Base-by-base conservation (phyloP, 2,888 invertebrate species). In the Parthenolecanium corni region DNA sequence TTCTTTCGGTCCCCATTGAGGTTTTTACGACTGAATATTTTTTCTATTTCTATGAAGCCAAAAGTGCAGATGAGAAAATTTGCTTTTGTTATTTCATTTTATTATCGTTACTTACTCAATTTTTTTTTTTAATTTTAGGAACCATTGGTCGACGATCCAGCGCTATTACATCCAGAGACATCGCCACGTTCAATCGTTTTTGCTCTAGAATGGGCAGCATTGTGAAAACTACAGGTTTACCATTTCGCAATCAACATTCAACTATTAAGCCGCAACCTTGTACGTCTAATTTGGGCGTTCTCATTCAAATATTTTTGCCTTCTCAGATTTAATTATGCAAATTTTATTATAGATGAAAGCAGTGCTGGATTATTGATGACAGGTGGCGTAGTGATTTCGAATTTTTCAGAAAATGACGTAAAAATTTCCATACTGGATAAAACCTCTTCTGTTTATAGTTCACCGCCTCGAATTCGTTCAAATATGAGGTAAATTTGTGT, bases 181-280 rank as follows among this genome's bases (percentile, higher is more conserved):
- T 52, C 14, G 52, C 52, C 2, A 76, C 79, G 47, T 78, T 81
- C 64, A 81, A 82, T 69, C 76, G 77, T 65, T 75, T 83, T 67
- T 76, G 82, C 36, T 75, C 76, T 36, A 77, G 82, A 67, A 73
- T 81, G 64, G 80, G 82, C 38, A 84, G 80, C 71, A 85, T 85
- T 69, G 83, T 85, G 1, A 76, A 79, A 56, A 77, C 78, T 68
- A 76, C 79, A 3, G 72, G 71, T 1, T 68, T 69, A 54, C 71
- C 70, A 12, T 66, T 71, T 11, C 66, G 70, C 20, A 68, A 67
- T 47, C 69, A 71, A n/a, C 64, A 66, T 5, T 56, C 68, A 20
- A 58, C 69, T 6, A 63, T 69, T 49, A 70, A 69, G 24, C 70
- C 70, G 47, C 70, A 70, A 53, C 66, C 69, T 16, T 71, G 71